phyloP scores from a whole-genome alignment of 2,113 vertebrate species.

The Orthochromis malagaraziensis region DNA sequence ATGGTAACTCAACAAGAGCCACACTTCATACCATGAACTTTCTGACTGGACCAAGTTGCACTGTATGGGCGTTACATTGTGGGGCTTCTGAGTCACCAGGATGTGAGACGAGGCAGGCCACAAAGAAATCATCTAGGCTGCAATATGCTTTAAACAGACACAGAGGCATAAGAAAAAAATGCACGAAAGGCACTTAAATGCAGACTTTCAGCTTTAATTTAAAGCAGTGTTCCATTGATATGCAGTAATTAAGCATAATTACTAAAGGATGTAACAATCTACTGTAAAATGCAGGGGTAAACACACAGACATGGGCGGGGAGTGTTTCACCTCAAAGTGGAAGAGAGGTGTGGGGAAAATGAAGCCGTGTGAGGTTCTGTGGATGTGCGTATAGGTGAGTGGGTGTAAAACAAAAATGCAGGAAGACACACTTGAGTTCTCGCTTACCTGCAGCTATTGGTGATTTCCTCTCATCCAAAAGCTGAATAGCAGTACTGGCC shows the following conservation, averaged over 20 bases:
- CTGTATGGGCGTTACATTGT: slow-evolving; percentile 7
- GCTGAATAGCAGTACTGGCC: slow-evolving; percentile 93
- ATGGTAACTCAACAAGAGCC: not conserved
- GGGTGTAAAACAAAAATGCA: not conserved
- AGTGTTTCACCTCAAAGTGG: slow-evolving; percentile 1
- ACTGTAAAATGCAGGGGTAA: not conserved
- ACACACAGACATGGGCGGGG: not conserved
- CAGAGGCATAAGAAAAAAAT: not conserved
- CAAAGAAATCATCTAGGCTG: slow-evolving; percentile 10
- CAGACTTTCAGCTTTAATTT: not conserved
- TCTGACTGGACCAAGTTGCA: slow-evolving; percentile 24
- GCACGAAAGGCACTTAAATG: not conserved
- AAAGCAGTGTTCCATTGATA: not conserved
- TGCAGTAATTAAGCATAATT: not conserved
- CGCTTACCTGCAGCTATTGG: slow-evolving; percentile 92
- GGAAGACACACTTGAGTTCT: slow-evolving; percentile 1
- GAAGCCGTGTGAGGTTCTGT: not conserved
- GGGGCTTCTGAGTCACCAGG: slow-evolving; percentile 12
- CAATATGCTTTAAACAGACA: slow-evolving; percentile 6
- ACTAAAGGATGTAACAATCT: not conserved
- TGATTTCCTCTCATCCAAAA: slow-evolving; percentile 94
- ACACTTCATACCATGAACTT: not conserved
- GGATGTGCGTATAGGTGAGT: not conserved
- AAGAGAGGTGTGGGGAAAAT: not conserved
- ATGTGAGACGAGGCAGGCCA: slow-evolving; percentile 18